Base-by-base conservation (phyloP, 1,140 invertebrate species). In the Portunus trituberculatus region DNA sequence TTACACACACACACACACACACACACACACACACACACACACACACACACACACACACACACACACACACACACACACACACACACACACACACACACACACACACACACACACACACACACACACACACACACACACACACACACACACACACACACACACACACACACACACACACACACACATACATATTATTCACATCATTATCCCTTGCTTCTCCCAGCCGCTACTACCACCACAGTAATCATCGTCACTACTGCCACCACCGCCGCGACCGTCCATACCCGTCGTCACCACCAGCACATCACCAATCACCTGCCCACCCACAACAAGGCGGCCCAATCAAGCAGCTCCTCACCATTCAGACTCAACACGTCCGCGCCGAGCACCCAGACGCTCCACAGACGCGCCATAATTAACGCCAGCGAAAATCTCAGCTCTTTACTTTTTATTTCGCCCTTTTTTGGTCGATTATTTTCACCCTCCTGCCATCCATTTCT, bases 341-440 rank as follows among this genome's bases (percentile, higher is more conserved):
- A 76, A 76, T n/a, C 67, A 76, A n/a, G 67, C 67, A 76, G 67
- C 20, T 76, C 67, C n/a, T 76, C 67, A 2, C 67, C 67, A 76
- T n/a, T n/a, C 20, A n/a, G 67, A 76, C 67, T 7, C 67, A 76
- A n/a, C 67, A 76, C 67, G 20, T n/a, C 16, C n/a, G 67, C 6
- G 1, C n/a, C 67, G 25, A n/a, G 25, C 67, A 76, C 20, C 20
- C n/a, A 76, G 20, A 76, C 16, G 67, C 20, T 76, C 20, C 67
- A 76, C 67, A 76, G 67, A 76, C 67, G n/a, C n/a, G 67, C 67
- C n/a, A 76, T 76, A 76, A 76, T 76, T 76, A 76, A 76, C 67
- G 67, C 20, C n/a, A n/a, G 25, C 20, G 67, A n/a, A n/a, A 76
- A n/a, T 76, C 52, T 59, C 52, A 59, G 16, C 52, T 20, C 52